phyloP scores from a whole-genome alignment of 2,113 vertebrate genomes.

The Gobius niger region DNA sequence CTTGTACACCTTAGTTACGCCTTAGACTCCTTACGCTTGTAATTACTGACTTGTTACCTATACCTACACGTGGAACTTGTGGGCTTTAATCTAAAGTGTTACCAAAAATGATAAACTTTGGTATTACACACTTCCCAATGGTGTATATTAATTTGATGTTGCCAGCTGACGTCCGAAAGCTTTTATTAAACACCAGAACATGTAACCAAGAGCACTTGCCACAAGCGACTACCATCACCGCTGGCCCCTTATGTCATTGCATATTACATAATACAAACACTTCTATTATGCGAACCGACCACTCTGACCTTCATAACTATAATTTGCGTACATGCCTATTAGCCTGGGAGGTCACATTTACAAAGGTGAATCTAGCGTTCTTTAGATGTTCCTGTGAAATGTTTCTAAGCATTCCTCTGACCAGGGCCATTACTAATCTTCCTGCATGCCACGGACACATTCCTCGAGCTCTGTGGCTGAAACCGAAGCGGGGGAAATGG shows the following conservation, averaged over 20 bases:
- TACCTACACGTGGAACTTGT: too few relatives aligned
- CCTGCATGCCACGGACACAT: conserved; percentile 52
- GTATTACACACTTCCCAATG: too few relatives aligned
- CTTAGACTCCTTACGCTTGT: too few relatives aligned
- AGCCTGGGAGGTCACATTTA: background rate
- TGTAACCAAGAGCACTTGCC: too few relatives aligned
- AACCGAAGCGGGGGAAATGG: conserved; percentile 46
- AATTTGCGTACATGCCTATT: background rate
- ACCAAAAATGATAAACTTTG: too few relatives aligned
- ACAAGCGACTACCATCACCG: background rate
- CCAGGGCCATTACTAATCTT: conserved; percentile 33
- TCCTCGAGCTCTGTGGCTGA: conserved; percentile 51
- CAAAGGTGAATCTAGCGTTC: conserved; percentile 20
- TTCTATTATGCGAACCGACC: background rate
- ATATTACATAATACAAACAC: background rate
- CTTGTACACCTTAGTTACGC: too few relatives aligned
- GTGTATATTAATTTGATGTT: too few relatives aligned
- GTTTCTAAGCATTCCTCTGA: conserved; percentile 19
- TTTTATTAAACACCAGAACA: too few relatives aligned
- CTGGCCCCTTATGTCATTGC: too few relatives aligned
- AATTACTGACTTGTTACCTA: too few relatives aligned
- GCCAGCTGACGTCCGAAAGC: too few relatives aligned
- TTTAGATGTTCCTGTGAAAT: conserved; percentile 4
- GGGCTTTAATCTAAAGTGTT: too few relatives aligned
- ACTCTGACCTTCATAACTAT: background rate